Base-by-base conservation (phyloP, 1,140 invertebrate genomes). In the Watersipora subatra region DNA sequence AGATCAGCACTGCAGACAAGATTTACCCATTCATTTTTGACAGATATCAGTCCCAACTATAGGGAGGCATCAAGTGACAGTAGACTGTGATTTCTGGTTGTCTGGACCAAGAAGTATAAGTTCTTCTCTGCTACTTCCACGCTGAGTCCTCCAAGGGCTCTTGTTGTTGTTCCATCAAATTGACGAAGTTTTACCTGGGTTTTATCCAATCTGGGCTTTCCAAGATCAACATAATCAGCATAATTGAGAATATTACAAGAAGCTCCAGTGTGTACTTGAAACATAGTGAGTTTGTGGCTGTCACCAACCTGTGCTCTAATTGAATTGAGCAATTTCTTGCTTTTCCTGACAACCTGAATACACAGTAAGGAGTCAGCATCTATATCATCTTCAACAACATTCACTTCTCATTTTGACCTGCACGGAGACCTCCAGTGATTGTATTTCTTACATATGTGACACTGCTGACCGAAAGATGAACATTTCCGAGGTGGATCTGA, bases 381-480 rank as follows among this genome's bases (percentile, higher is more conserved):
- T 12, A 7, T 46, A 46, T 46, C 34, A 12, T 46, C 34, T 46
- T 46, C 34, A 12, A 46, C 34, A n/a, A 46, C 34, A n/a, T 46
- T 46, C n/a, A 46, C 34, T 46, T 7, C 22, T 27, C n/a, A 7
- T n/a, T 28, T 62, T 17, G 62, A 28, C 22, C 30, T 20, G 22
- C 62, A 63, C 22, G 15, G 22, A 3, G 15, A 34, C 20, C 28
- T 29, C 15, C 7, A 63, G 30, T 63, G 62, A 55, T 63, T 63
- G 30, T 15, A 25, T 15, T 15, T 12, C 17, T 63, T 26, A 30
- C 62, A 63, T 12, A n/a, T 56, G 20, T 55, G 24, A 25, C 62
- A 63, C 62, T 63, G 20, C 27, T 63, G 27, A 7, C 62, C 62
- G 46, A 34, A 63, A 34, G 62, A 27, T 2, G 62, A 30, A 29